Evolutionary conservation across 1,140 invertebrate species (phyloP).

Genomic region (Drosophila parvula): DNA sequence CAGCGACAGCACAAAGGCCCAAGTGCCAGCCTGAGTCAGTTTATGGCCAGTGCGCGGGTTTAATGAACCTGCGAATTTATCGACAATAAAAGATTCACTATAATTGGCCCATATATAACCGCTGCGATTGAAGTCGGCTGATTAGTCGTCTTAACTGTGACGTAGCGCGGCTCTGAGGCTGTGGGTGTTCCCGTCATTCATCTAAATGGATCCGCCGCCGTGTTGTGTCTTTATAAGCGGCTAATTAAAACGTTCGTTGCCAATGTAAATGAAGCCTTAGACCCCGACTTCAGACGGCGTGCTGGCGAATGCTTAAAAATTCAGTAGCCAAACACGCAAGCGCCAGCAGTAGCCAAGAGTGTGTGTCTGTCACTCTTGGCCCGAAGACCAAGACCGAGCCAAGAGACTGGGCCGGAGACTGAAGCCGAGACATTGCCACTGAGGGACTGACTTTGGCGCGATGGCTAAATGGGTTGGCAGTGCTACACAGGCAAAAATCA

Average conservation of each 20-base stretch:
- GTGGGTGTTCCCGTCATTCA: conserved; percentile 75
- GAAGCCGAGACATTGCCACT: conserved; percentile 10
- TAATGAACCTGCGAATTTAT: conserved; percentile 78
- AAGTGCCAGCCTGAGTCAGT: conserved; percentile 46
- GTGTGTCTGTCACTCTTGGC: conserved; percentile 61
- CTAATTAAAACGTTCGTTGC: conserved; percentile 79
- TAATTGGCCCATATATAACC: conserved; percentile 73
- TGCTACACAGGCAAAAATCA: conserved; percentile 12
- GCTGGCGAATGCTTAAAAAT: conserved; percentile 52
- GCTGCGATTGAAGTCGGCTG: conserved; percentile 55
- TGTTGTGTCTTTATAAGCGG: conserved; percentile 54
- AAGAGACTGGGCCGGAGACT: conserved; percentile 12
- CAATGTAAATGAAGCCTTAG: conserved; percentile 62
- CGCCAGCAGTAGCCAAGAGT: conserved; percentile 31
- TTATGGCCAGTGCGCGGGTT: conserved; percentile 48
- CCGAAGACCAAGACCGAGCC: conserved; percentile 31
- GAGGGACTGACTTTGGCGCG: conserved; percentile 8
- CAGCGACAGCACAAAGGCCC: conserved; percentile 18
- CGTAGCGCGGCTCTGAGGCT: conserved; percentile 14
- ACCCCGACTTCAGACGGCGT: conserved; percentile 24
- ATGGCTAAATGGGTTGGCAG: conserved; percentile 2
- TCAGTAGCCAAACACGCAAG: conserved; percentile 72
- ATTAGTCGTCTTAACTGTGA: conserved; percentile 38
- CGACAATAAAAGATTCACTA: conserved; percentile 73
- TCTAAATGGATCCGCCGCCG: conserved; percentile 32